These are phyloP conservation scores for Coregonus ussuriensis DNA, from an alignment of 2,797 vertebrate species.

Conservation along the genomic window DNA sequence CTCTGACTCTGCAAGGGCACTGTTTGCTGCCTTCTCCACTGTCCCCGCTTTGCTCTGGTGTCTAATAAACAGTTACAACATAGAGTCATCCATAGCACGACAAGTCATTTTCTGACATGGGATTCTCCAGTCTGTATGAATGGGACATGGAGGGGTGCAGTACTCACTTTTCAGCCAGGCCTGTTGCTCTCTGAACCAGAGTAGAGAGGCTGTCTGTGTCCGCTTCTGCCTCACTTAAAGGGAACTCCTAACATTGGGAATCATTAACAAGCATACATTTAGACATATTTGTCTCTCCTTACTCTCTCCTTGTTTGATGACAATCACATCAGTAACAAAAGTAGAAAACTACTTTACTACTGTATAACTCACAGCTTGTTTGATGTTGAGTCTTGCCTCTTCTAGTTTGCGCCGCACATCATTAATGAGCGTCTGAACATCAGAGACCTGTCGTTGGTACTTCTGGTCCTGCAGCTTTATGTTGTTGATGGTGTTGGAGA, in stretches of 20 bases:
- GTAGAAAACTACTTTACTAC: not conserved
- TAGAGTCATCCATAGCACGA: too few species aligned
- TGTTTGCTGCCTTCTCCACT: slow-evolving; percentile 64
- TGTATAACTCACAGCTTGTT: slow-evolving; percentile 67
- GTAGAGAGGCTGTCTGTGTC: slow-evolving; percentile 63
- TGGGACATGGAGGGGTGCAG: slow-evolving; percentile 1
- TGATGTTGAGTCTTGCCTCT: slow-evolving; percentile 60
- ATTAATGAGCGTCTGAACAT: slow-evolving; percentile 67
- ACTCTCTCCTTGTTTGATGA: too few species aligned
- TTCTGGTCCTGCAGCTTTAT: slow-evolving; percentile 59
- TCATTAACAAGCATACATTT: not conserved
- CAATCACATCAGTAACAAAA: not conserved
- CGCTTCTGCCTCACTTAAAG: slow-evolving; percentile 36
- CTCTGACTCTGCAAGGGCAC: slow-evolving; percentile 61
- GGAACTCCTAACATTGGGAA: slow-evolving; percentile 57
- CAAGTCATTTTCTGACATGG: not conserved
- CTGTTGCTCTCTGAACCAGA: slow-evolving; percentile 77
- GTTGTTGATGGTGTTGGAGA: slow-evolving; percentile 46
- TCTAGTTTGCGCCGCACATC: slow-evolving; percentile 74
- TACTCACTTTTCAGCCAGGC: slow-evolving; percentile 76
- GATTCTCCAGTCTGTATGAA: not conserved
- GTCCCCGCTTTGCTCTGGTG: slow-evolving; percentile 70
- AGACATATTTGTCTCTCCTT: too few species aligned
- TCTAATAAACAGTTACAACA: slow-evolving; percentile 61
- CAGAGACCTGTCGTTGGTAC: slow-evolving; percentile 68